Base-by-base conservation (phyloP, 2,113 vertebrate genomes). In the Phalacrocorax brasilianus region DNA sequence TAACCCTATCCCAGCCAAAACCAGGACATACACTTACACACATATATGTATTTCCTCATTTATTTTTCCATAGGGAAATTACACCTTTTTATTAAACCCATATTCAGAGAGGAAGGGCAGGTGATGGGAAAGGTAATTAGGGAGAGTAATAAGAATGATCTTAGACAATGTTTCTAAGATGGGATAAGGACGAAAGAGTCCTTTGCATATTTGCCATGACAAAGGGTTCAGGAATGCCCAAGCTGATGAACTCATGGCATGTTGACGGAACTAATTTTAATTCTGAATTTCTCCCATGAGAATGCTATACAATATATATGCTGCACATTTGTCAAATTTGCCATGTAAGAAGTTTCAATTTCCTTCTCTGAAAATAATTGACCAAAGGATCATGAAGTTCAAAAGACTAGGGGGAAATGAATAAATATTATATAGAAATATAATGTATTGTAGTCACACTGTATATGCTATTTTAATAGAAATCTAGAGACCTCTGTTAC, bases 351-450 rank as follows among this genome's bases (percentile, higher is more conserved):
- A 92, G 83, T 91, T 97, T 88, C 94, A 95, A 97, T 97, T 97
- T 97, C 96, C 94, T 95, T 84, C 45, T 27, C 89, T 74, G 65
- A 91, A 95, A 93, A 96, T 94, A 96, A 97, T 94, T 96, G 93
- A 89, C 89, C 94, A 91, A 91, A 93, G 62, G 90, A 88, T 84
- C 85, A 88, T 9, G 23, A 84, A 90, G 89, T 88, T 96, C 92
- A 93, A 76, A 91, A 86, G 89, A 95, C 47, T 56, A 55, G 53
- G 62, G 55, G 76, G 96, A 95, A 97, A 97, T 95, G 56, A 96
- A 97, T 92, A 94, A 94, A 96, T 94, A 97, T 92, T 95, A 91
- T 81, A 96, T 94, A 96, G 84, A 82, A 74, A 47, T 91, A 63
- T 62, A 89, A 97, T n/a, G 74, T 35, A 93, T 80, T 87, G 73